Base-by-base conservation (phyloP, 2,113 vertebrate species). In the Caranx melampygus region DNA sequence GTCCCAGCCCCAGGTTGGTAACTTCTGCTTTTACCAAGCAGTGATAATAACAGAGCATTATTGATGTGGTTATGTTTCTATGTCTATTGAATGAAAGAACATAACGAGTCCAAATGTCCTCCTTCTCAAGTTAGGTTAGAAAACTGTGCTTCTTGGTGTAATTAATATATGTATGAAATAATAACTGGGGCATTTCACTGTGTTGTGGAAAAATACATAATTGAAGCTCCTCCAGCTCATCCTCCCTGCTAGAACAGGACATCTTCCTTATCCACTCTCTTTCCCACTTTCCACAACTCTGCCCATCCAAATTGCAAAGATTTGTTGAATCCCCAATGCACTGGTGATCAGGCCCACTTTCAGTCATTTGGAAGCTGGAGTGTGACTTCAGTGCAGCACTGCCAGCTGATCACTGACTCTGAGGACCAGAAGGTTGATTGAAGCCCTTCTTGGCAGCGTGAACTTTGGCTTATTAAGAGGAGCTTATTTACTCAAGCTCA, bases 401-500 rank as follows among this genome's bases (percentile, higher is more conserved):
- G 10, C 16, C 15, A 44, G 60, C 61, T 65, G 45, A 33, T 49
- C 21, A 31, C 34, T 33, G 15, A 47, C 37, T 44, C 26, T 67
- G 45, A 12, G 10, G 11, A 67, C 16, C 45, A 40, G 60, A 65
- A 45, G 63, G 6, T 40, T 0, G 8, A 16, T 33, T 69, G 42
- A 57, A 54, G 35, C 58, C 37, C 37, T 57, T 55, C n/a, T 44
- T 58, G 57, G 49, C 40, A 67, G n/a, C 16, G 55, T 65, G 44
- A 62, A 65, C 75, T 72, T 61, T 54, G 40, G 34, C 15, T 42
- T 42, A 42, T 42, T 42, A 42, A 10, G 40, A 42, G 40, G 40
- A 42, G 40, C 8, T 42, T 72, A 70, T 82, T 55, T 21, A 81
- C 44, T 52, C 44, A 60, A 40, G 3, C 63, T 73, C 11, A 44